These are phyloP conservation scores for Kuschelorhynchus macadamiae DNA, from an alignment of 2,888 invertebrate species.

Conservation along the genomic window DNA sequence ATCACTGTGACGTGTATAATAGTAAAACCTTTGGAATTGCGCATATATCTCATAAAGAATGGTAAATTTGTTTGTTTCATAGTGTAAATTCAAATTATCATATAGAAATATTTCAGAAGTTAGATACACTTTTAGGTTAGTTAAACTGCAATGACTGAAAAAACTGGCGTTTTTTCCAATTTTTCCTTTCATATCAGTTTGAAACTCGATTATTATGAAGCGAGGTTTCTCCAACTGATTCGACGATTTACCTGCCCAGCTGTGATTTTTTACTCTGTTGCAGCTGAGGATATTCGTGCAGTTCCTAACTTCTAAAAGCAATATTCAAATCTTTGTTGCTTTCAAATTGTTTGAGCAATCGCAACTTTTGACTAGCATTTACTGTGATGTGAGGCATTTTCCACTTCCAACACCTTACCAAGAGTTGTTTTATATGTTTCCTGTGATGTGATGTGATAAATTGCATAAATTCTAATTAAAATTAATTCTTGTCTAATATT, in stretches of 20 bases:
- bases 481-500: not conserved
- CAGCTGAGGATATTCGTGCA: too few species aligned
- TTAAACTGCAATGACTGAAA: conserved; percentile 62
- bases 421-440: not conserved
- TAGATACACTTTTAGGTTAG: conserved; percentile 61
- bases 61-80: conserved; percentile 55
- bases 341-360: too few species aligned
- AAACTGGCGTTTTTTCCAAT: conserved; percentile 63
- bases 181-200: too few species aligned
- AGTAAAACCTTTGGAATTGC: conserved; percentile 55
- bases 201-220: too few species aligned
- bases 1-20: too few species aligned
- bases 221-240: too few species aligned
- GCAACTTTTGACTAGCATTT: too few species aligned
- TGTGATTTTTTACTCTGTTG: conserved; percentile 57
- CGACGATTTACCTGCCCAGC: too few species aligned
- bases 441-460: not conserved
- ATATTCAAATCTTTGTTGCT: too few species aligned
- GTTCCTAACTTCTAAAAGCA: too few species aligned
- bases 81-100: conserved; percentile 58
- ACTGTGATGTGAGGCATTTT: conserved; percentile 11
- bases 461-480: too few species aligned
- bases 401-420: conserved; percentile 4
- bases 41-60: too few species aligned
- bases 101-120: conserved; percentile 59